These are phyloP conservation scores for Squalus acanthias DNA, from an alignment of 2,797 vertebrate genomes.

Conservation along the genomic window DNA sequence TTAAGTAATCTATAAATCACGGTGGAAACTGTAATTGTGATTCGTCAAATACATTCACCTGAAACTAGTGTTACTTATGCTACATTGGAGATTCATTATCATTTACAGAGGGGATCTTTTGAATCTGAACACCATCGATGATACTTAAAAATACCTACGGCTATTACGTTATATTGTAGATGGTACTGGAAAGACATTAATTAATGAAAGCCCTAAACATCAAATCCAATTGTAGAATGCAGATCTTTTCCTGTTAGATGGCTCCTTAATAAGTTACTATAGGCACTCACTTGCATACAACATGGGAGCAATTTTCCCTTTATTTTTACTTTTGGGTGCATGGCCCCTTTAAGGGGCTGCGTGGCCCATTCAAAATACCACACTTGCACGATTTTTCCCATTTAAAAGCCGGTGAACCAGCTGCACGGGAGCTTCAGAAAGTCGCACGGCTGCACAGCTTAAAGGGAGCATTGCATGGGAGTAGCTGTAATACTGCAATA, in stretches of 20 bases:
- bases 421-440: too few species aligned
- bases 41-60: not conserved
- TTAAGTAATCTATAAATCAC: not conserved
- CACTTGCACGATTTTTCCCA: too few species aligned
- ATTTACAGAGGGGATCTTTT: not conserved
- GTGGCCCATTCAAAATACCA: too few species aligned
- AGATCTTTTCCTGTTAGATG: not conserved
- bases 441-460: too few species aligned
- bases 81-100: not conserved
- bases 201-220: not conserved
- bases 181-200: not conserved
- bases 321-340: too few species aligned
- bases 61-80: not conserved
- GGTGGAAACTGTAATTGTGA: not conserved
- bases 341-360: too few species aligned
- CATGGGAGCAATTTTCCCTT: too few species aligned
- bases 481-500: not conserved
- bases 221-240: not conserved
- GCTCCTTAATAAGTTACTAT: not conserved
- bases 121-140: not conserved
- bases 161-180: not conserved
- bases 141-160: not conserved
- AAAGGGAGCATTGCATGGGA: not conserved
- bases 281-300: not conserved
- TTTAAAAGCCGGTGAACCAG: too few species aligned